Base-by-base conservation (phyloP, 2,888 invertebrate species). In the Cynaeus angustus region DNA sequence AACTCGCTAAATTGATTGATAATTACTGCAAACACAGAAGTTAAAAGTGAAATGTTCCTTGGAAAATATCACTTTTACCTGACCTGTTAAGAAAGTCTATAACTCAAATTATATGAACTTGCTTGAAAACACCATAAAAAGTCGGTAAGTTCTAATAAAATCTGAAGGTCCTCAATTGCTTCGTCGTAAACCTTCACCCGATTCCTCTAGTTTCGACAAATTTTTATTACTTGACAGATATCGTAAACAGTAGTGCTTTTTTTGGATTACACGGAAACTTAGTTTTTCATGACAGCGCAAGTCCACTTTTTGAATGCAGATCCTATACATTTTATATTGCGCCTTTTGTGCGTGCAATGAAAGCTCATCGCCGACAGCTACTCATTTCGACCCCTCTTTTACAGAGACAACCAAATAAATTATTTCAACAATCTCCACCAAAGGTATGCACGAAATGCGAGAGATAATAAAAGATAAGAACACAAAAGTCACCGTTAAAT, bases 61-160 rank as follows among this genome's bases (percentile, higher is more conserved):
- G 52, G 65, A 62, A 62, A 62, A 65, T 62, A 62, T 65, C 56
- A 66, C 66, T 66, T 66, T 66, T 66, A 66, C 66, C 37, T 56
- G 66, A 66, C 53, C 41, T 53, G 64, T 41, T 64, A 64, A 41
- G 64, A 64, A 64, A 53, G 64, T 64, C 21, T 64, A 33, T 53
- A 43, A 62, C 43, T 64, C 64, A 64, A 53, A 53, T 53, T 64
- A 64, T 53, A 43, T 64, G 48, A 48, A 61, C 50, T 64, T 52
- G 52, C 43, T 53, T 64, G 45, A 43, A 59, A 59, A 46, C 45
- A 59, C 46, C 12, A 46, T 45, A 59, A 59, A 61, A 50, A 50
- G 50, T 62, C 62, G 62, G 48, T 50, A 50, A 62, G 16, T 26
- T 62, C 38, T 38, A 50, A 62, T 50, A 50, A 62, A 50, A 50